Percentiles rank a stretch among this genome's conserved stretches.
Evolutionary conservation across 2,797 vertebrate genomes (phyloP).

Genomic region (Sebastes diploproa): DNA sequence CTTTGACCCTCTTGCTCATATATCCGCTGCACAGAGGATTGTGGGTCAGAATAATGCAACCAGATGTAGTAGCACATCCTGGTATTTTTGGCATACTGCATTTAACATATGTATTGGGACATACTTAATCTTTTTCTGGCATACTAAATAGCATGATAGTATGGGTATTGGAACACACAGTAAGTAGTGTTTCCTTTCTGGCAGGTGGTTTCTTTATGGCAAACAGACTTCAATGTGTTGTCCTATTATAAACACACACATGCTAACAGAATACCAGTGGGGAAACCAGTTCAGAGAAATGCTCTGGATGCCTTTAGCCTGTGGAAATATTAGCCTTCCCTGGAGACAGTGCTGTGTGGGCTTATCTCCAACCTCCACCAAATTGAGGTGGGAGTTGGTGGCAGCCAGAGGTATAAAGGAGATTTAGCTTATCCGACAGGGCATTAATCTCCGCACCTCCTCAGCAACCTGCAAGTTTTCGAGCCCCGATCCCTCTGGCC

Average conservation of each 20-base stretch:
- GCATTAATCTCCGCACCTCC: slow-evolving; percentile 72
- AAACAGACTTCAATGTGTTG: not conserved
- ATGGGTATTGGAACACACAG: no score
- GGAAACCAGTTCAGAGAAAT: slow-evolving; percentile 19
- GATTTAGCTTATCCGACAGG: slow-evolving; percentile 68
- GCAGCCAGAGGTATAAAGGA: slow-evolving; percentile 74
- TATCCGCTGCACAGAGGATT: no score
- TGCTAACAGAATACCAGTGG: not conserved
- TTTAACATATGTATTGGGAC: no score
- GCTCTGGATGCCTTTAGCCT: slow-evolving; percentile 43
- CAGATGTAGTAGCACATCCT: no score
- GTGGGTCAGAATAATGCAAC: no score
- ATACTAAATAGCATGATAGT: no score
- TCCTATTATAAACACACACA: slow-evolving; percentile 11
- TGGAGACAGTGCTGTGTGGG: slow-evolving; percentile 47
- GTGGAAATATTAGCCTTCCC: slow-evolving; percentile 71
- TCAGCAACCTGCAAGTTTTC: slow-evolving; percentile 37
- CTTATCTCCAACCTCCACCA: slow-evolving; percentile 69
- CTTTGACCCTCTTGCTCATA: no score
- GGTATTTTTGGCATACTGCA: no score
- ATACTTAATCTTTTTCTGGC: no score
- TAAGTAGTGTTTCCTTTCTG: not conserved
- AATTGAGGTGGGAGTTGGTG: slow-evolving; percentile 82
- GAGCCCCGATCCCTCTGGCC: slow-evolving; percentile 37
- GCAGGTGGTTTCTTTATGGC: not conserved